A percentile compares a stretch with the other conserved stretches of the same genome.
These are phyloP conservation scores for Scaptomyza montana DNA, from an alignment of 1,140 invertebrate species.

Conservation along the genomic window DNA sequence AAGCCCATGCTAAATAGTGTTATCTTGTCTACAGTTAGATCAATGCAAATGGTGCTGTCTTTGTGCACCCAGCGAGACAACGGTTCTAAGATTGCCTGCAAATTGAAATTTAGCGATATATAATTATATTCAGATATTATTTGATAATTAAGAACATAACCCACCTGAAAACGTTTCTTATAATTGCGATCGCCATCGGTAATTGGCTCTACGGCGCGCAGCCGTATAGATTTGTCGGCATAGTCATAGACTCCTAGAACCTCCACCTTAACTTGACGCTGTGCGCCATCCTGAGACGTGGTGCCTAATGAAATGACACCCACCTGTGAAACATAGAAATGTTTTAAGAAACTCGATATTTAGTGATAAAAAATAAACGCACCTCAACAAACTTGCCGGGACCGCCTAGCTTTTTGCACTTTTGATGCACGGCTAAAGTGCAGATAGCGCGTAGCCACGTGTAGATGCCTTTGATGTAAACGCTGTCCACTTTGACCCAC, in stretches of 20 bases:
- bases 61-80: slow-evolving; percentile 90
- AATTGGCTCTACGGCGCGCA: slow-evolving; percentile 92
- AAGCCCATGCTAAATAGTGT: slow-evolving; percentile 91
- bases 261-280: slow-evolving; percentile 94
- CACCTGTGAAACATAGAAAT: slow-evolving; percentile 81
- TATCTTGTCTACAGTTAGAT: slow-evolving; percentile 92
- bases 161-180: slow-evolving; percentile 87
- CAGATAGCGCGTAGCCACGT: slow-evolving; percentile 91
- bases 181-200: slow-evolving; percentile 90
- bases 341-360: neutral
- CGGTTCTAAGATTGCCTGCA: slow-evolving; percentile 90
- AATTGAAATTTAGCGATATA: neutral
- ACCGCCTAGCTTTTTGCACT: slow-evolving; percentile 89
- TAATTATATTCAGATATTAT: neutral
- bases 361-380: slow-evolving; percentile 17
- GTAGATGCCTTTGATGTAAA: slow-evolving; percentile 91
- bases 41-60: slow-evolving; percentile 90
- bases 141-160: neutral
- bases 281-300: slow-evolving; percentile 91
- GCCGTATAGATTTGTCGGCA: slow-evolving; percentile 88
- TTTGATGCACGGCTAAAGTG: slow-evolving; percentile 90
- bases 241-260: slow-evolving; percentile 93
- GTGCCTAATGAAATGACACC: slow-evolving; percentile 95
- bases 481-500: slow-evolving; percentile 93
- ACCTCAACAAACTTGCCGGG: slow-evolving; percentile 87